Evolutionary conservation across 2,797 vertebrate genomes (phyloP), one percentile per base, ranked within the genome.

Genomic region (Brachyrhaphis roseni): DNA sequence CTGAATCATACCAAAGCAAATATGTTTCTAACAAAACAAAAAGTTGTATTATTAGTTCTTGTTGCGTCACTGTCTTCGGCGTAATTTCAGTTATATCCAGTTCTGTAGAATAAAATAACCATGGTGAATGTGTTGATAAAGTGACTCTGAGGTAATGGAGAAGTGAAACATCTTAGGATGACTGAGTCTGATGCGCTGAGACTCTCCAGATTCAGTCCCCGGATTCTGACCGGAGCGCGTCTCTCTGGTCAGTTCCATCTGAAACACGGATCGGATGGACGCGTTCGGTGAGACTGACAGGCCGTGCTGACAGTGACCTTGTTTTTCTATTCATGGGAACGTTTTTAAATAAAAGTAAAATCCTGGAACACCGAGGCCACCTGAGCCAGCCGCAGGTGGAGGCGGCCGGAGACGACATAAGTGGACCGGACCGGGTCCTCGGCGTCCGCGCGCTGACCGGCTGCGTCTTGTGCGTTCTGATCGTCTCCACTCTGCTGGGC

Each of bases 401-500:
- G 64, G 72, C 87, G 3, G 84, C 89, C 11, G 91, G 74, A 36
- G 77, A 72, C 23, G 86, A 78, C 43, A 72, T 28, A 71, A 66
- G 86, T 1, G 46, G 78, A 23, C 84, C 83, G 2, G 36, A 59
- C 0, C 74, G 74, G 1, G 82, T 74, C 0, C 15, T 86, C 28
- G 86, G 89, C 47, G 86, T 94, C 4, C 91, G 84, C 1, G 94
- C 90, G 31, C 84, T 95, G n/a, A 94, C 95, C 11, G 96, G 94
- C 2, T 89, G 94, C 79, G 90, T 95, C 2, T 90, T 97, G 36
- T 89, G 91, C 55, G 87, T 94, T 0, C 95, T 97, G 73, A 96
- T 96, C 90, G 92, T 96, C 12, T 95, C 91, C 86, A 96, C 95
- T 0, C 87, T 97, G 36, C 87, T 96, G 79, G 96, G 96, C 0